These are phyloP conservation scores for Petrolisthes manimaculis DNA, from an alignment of 2,888 invertebrate species.

Conservation along the genomic window DNA sequence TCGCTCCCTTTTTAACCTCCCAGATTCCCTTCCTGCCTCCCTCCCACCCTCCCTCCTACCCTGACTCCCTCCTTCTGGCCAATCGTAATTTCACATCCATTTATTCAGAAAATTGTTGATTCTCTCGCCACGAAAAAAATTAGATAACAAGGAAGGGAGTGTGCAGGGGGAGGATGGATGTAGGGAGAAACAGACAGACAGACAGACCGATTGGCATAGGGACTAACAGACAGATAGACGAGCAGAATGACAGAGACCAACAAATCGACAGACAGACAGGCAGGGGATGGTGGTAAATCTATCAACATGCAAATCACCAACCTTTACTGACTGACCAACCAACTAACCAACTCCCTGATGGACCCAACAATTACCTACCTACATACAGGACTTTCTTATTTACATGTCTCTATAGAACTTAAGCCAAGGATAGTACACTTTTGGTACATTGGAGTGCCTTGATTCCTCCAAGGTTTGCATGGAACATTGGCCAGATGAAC, in stretches of 20 bases:
- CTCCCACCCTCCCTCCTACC: not conserved
- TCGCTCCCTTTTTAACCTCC: not conserved
- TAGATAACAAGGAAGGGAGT: not conserved
- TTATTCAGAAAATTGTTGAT: constrained; percentile 32
- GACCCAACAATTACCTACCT: not conserved
- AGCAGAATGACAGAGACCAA: not conserved
- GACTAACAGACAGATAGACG: not conserved
- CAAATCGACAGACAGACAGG: not conserved
- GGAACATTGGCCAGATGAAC: no score
- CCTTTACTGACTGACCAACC: constrained; percentile 1
- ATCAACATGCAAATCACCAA: constrained; percentile 1
- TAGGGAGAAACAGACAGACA: not conserved
- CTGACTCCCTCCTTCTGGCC: not conserved
- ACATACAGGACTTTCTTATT: not conserved
- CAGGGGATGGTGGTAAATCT: not conserved
- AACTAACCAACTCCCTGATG: not conserved
- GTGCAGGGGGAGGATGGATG: not conserved
- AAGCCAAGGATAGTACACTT: not conserved
- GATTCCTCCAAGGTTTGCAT: no score
- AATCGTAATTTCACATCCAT: constrained; percentile 25
- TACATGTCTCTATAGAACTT: not conserved
- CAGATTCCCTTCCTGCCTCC: not conserved
- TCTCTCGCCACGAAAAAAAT: constrained; percentile 22
- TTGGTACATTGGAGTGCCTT: no score
- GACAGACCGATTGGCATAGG: not conserved